Conservation (phyloP, 2,888 invertebrate genomes). For the Heteropelma amictum region DNA sequence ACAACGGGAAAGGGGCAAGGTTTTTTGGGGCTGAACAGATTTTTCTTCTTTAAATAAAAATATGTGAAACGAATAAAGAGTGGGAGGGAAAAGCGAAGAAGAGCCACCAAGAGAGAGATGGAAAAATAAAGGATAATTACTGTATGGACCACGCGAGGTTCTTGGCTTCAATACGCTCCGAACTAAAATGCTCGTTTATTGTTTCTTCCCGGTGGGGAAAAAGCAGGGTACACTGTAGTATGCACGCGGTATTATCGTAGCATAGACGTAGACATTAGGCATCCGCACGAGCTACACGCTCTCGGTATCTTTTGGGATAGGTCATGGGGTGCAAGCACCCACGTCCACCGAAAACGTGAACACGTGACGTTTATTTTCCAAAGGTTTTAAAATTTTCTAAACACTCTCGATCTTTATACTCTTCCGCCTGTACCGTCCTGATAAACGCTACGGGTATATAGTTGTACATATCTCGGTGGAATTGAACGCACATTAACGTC, state of each 20-base stretch:
- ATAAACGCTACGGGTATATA: slow-evolving; percentile 18
- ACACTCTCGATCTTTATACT: slow-evolving; percentile 57
- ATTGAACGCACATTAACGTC: background rate
- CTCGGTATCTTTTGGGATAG: slow-evolving; percentile 65
- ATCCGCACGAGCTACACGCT: slow-evolving; percentile 42
- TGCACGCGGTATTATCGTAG: slow-evolving; percentile 58
- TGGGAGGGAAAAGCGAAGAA: background rate
- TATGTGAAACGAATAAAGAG: background rate
- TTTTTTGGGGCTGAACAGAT: background rate
- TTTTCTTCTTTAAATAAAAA: background rate
- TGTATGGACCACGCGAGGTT: background rate
- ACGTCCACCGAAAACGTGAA: background rate
- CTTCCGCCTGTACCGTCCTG: slow-evolving; percentile 38
- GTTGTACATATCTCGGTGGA: background rate
- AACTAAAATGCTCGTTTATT: slow-evolving; percentile 64
- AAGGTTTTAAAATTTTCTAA: slow-evolving; percentile 68
- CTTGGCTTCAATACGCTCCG: slow-evolving; percentile 3
- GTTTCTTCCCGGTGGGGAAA: slow-evolving; percentile 64
- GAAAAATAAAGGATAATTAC: background rate
- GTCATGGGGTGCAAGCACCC: slow-evolving; percentile 63
- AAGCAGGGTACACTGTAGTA: slow-evolving; percentile 44
- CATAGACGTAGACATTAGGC: slow-evolving; percentile 41
- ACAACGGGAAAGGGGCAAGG: background rate
- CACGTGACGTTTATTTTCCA: slow-evolving; percentile 67
- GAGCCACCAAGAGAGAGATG: background rate